phyloP scores from a whole-genome alignment of 2,797 vertebrate genomes.

The Emys orbicularis region DNA sequence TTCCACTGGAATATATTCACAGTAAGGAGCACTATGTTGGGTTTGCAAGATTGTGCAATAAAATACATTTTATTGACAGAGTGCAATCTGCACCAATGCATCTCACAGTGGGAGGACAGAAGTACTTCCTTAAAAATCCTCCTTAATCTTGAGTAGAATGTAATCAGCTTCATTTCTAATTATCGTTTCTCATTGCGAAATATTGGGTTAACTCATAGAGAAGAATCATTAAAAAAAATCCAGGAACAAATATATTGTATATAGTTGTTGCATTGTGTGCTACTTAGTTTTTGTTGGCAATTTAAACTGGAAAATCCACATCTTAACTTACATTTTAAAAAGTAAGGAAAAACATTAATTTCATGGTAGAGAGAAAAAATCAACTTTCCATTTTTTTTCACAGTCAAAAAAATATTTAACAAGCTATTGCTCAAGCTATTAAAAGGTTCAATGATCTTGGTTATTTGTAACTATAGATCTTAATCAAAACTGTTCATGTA shows the following conservation, averaged over 20 bases:
- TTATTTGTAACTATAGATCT: not conserved
- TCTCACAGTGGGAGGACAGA: not conserved
- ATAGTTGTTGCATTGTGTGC: not conserved
- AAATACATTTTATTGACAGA: not conserved
- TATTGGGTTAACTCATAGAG: not conserved
- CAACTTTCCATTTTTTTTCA: accelerated
- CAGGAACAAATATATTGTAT: not conserved
- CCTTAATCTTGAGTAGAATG: not conserved
- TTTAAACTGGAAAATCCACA: not conserved
- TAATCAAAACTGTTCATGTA: not conserved
- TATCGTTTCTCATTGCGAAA: not conserved
- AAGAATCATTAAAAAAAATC: not conserved
- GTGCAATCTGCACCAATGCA: not conserved
- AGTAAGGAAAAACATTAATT: not conserved
- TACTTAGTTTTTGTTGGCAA: not conserved
- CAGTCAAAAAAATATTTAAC: not conserved
- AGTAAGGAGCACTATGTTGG: not conserved
- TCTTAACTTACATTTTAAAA: not conserved
- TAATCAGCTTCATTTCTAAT: not conserved
- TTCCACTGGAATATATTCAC: not conserved
- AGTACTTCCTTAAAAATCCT: not conserved
- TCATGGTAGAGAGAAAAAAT: not conserved
- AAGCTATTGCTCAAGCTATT: not conserved
- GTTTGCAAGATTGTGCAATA: not conserved
- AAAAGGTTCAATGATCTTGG: not conserved